Evolutionary conservation across 2,888 invertebrate species (phyloP), one percentile per base, ranked within the genome.

Genomic region (Hofmannophila pseudospretella): DNA sequence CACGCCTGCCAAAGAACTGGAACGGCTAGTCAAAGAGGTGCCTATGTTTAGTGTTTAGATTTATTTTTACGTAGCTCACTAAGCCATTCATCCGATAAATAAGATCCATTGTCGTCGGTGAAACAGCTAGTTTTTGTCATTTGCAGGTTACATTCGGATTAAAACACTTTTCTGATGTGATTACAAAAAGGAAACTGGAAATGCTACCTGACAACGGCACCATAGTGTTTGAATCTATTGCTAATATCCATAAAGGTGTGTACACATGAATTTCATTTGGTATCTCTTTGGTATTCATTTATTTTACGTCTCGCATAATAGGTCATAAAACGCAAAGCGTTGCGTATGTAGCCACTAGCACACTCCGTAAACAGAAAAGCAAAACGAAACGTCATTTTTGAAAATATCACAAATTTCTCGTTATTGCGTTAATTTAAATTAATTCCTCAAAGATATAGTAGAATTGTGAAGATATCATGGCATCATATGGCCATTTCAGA

Each of bases 201-300:
- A 96, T 97, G 90, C 87, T 98, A 56, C 96, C 97, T 2, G 97
- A 96, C 46, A 96, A 97, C 77, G 96, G 96, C 45, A 96, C 96
- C 33, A 94, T 97, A 60, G 95, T 97, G 47, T 89, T 98, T 70
- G 97, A 98, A 78, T 95, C 94, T 38, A 94, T 97, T 52, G 94
- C 96, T 67, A 92, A 93, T 67, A 95, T 96, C 77, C 94, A 95
- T 78, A 91, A 92, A 80, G 89, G 89, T 89, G 72, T 7, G 13
- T 20, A n/a, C 4, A 20, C n/a, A n/a, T n/a, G n/a, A n/a, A n/a
- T n/a, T n/a, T n/a, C n/a, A n/a, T n/a, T n/a, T n/a, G n/a, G n/a
- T n/a, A 3, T 2, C 5, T 8, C 20, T 20, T 20, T 5, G n/a
- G 25, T 8, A 9, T 26, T 26, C 26, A 10, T 26, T n/a, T n/a